Evolutionary conservation across 2,888 invertebrate species (phyloP).

Genomic region (Oxyscelio sp.): DNA sequence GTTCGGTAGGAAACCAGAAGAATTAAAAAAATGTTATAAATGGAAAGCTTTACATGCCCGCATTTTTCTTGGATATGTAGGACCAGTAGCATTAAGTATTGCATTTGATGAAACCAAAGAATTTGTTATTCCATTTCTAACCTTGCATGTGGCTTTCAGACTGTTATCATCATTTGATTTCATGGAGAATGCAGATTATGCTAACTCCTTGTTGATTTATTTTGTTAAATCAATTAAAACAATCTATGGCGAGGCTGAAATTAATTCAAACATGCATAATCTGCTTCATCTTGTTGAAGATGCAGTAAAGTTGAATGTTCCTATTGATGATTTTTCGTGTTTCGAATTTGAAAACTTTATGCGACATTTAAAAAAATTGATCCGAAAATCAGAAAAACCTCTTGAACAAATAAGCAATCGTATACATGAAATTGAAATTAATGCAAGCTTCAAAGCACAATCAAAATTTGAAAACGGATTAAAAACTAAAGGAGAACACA

Average conservation of each 20-base stretch:
- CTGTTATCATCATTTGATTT: background rate
- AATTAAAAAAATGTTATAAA: conserved; percentile 21
- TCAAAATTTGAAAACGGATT: no score
- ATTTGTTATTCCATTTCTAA: conserved; percentile 45
- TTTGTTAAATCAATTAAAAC: conserved; percentile 39
- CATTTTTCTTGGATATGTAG: conserved; percentile 57
- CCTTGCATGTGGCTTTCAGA: conserved; percentile 52
- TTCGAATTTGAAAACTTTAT: conserved; percentile 60
- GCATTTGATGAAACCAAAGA: conserved; percentile 22
- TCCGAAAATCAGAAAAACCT: conserved; percentile 27
- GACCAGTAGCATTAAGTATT: conserved; percentile 38
- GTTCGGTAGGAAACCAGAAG: conserved; percentile 48
- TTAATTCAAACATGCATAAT: conserved; percentile 58
- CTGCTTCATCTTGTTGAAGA: conserved; percentile 57
- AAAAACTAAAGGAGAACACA: no score
- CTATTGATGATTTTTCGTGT: conserved; percentile 37
- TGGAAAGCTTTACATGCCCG: conserved; percentile 66
- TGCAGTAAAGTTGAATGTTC: conserved; percentile 10
- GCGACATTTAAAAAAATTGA: conserved; percentile 44
- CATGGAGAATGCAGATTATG: conserved; percentile 32
- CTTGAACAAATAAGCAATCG: conserved; percentile 15
- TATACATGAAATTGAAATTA: conserved; percentile 14
- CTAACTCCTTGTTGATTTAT: conserved; percentile 39
- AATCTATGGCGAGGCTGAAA: conserved; percentile 56
- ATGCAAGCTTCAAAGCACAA: no score